These are phyloP conservation scores for Callorhinus ursinus DNA, from an alignment of 2,113 vertebrate genomes.

Conservation along the genomic window DNA sequence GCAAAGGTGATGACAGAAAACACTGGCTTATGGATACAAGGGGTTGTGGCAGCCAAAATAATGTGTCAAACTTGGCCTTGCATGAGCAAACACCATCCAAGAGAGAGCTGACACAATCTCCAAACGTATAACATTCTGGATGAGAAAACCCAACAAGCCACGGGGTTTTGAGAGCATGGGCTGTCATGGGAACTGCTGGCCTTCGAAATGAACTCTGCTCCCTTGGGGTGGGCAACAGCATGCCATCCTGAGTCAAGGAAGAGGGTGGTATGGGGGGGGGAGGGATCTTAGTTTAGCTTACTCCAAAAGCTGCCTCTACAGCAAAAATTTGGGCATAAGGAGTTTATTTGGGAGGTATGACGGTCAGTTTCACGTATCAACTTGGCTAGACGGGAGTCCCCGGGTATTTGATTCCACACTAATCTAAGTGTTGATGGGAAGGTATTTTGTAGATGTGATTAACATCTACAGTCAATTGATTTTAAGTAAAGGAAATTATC, in stretches of 20 bases:
- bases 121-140: conserved; percentile 10
- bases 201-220: not conserved
- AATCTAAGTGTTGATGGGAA: not conserved
- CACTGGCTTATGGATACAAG: conserved; percentile 61
- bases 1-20: conserved; percentile 76
- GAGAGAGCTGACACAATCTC: conserved; percentile 45
- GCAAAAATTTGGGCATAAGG: not conserved
- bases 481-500: not conserved
- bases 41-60: conserved; percentile 65
- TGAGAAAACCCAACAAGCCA: not conserved
- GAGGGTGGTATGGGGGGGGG: no score
- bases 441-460: not conserved
- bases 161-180: not conserved
- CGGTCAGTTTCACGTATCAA: not conserved
- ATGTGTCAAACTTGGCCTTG: conserved; percentile 74
- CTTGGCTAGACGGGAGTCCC: not conserved
- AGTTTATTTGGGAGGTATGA: not conserved
- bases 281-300: not conserved
- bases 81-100: conserved; percentile 57
- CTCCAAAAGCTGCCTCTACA: not conserved
- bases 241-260: not conserved
- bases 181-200: not conserved
- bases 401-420: not conserved
- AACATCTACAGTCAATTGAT: not conserved
- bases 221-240: not conserved